Percentiles rank a stretch among this genome's conserved stretches.
These are phyloP conservation scores for Mythimna albipuncta DNA, from an alignment of 2,888 invertebrate species.

Conservation along the genomic window DNA sequence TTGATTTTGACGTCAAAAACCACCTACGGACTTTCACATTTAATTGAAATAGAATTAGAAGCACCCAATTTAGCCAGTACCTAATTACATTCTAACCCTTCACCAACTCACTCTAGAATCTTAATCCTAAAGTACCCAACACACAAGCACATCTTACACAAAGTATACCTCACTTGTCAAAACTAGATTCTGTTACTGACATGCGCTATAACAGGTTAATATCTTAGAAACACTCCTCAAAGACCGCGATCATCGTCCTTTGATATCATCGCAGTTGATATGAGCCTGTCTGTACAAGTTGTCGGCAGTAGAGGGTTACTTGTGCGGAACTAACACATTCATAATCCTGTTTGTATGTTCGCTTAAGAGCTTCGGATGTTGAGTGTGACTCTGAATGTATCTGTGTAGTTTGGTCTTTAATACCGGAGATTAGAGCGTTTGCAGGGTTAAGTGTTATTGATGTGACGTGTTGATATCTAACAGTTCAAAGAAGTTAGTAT, in stretches of 20 bases:
- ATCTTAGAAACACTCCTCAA: constrained; percentile 50
- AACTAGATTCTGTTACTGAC: constrained; percentile 41
- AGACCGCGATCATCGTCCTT: constrained; percentile 47
- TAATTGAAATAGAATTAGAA: too few species aligned
- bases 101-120: too few species aligned
- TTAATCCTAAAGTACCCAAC: constrained; percentile 1
- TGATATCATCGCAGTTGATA: constrained; percentile 51
- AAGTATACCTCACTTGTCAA: constrained; percentile 27
- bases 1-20: too few species aligned
- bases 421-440: constrained; percentile 21
- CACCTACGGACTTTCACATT: too few species aligned
- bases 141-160: constrained; percentile 4
- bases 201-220: constrained; percentile 43
- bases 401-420: constrained; percentile 27
- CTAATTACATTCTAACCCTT: too few species aligned
- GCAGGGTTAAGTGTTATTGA: constrained; percentile 22
- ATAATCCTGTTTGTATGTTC: constrained; percentile 49
- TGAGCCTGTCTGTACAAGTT: constrained; percentile 47
- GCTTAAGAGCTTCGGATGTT: constrained; percentile 32
- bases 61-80: too few species aligned
- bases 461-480: neutral
- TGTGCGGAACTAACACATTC: constrained; percentile 44
- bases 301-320: constrained; percentile 33
- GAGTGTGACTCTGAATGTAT: constrained; percentile 26
- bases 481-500: neutral